phyloP scores from a whole-genome alignment of 2,888 invertebrate genomes.

The Luffia ferchaultella region DNA sequence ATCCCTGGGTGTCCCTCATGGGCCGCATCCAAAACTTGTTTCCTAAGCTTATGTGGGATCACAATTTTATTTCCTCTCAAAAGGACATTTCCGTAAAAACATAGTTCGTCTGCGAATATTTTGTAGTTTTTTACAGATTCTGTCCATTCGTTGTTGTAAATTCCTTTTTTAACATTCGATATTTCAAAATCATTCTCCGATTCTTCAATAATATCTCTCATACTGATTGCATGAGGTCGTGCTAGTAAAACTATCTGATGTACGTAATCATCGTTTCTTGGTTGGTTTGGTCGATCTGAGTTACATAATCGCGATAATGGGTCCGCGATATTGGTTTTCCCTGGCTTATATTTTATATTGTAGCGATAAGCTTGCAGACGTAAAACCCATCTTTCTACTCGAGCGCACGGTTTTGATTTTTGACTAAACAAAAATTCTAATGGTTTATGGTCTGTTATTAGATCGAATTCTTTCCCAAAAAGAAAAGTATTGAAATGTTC shows the following conservation, averaged over 20 bases:
- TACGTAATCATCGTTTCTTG: constrained; percentile 4
- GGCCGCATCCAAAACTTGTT: constrained; percentile 16
- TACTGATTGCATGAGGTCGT: neutral
- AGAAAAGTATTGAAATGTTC: constrained; percentile 16
- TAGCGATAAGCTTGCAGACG: constrained; percentile 21
- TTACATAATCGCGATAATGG: constrained; percentile 16
- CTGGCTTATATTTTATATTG: constrained; percentile 20
- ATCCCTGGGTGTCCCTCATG: constrained; percentile 25
- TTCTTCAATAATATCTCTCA: neutral
- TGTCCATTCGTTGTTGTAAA: constrained; percentile 5
- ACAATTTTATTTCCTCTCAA: constrained; percentile 15
- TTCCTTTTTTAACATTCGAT: constrained; percentile 6
- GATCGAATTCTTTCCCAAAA: constrained; percentile 13
- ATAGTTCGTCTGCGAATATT: constrained; percentile 9
- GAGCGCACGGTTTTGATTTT: constrained; percentile 23
- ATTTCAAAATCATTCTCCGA: neutral
- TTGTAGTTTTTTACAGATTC: constrained; percentile 6
- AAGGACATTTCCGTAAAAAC: constrained; percentile 9
- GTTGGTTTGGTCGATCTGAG: neutral
- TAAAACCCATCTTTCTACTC: constrained; percentile 27
- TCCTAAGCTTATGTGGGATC: constrained; percentile 11
- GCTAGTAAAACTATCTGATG: constrained; percentile 2
- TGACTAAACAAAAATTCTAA: constrained; percentile 25
- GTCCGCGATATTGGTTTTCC: constrained; percentile 22
- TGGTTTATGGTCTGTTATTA: constrained; percentile 20